Base-by-base conservation (phyloP, 2,797 vertebrate genomes). In the Danio jaintianensis region DNA sequence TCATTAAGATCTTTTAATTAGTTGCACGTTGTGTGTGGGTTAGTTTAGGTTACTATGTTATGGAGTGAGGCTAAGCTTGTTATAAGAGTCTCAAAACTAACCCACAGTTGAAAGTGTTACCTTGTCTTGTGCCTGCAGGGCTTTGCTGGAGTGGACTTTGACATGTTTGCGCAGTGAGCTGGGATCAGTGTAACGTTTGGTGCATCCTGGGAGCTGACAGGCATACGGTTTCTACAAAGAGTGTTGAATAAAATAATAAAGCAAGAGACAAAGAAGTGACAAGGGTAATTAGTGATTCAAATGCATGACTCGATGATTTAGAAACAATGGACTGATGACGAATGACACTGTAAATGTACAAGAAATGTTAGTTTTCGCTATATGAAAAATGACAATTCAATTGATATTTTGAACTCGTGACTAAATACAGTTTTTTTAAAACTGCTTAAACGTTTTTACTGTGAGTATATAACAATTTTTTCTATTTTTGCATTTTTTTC, bases 201-300 rank as follows among this genome's bases (percentile, higher is more conserved):
- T 93, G 87, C 96, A 98, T 84, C 97, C 96, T 0, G 95, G 94
- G 36, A 98, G 96, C 94, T 98, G 97, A 90, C 97, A 98, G 87
- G 96, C 96, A 0, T 98, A 98, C 10, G 96, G 97, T 89, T 98
- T 98, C 97, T 98, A 92, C 56, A 50, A 52, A 38, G 15, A 80
- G 29, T 1, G 12, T 2, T 6, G 3, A 1, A 53, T 29, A 42
- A 55, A 29, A 72, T 42, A 13, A 72, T 29, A 63, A 62, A 69
- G 45, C 59, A 66, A 52, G 16, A 73, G 9, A 22, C 36, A 71
- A 16, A 29, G 36, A 52, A 64, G 38, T 55, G 4, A 61, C 8
- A 5, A 45, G 5, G 3, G 20, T 11, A 9, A 68, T 58, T 3
- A 68, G 40, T 45, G 0, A 55, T n/a, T 45, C 4, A 48, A 15